Conservation (phyloP, 2,888 invertebrate species). For the Aethes cnicana region DNA sequence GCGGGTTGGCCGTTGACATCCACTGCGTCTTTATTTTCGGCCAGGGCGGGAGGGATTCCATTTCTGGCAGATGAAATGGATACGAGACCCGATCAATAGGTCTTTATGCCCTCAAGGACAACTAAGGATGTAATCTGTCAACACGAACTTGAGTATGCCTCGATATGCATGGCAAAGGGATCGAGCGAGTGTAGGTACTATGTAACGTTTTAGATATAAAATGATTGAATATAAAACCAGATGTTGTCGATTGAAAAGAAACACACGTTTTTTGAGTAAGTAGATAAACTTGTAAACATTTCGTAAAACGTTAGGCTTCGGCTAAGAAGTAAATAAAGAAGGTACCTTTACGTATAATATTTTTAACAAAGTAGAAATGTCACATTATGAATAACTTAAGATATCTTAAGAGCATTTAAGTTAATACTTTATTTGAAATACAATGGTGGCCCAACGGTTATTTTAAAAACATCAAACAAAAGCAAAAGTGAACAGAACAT, state of each 20-base stretch:
- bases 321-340: too few relatives aligned
- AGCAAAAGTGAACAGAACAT: conserved; percentile 35
- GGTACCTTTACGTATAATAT: too few relatives aligned
- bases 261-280: conserved; percentile 20
- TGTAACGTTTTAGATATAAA: too few relatives aligned
- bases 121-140: conserved; percentile 38
- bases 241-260: conserved; percentile 25
- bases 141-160: conserved; percentile 13
- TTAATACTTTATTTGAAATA: conserved; percentile 20
- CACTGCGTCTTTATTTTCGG: conserved; percentile 72
- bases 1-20: conserved; percentile 70
- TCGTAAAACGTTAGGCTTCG: too few relatives aligned
- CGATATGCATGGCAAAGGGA: neutral
- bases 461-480: conserved; percentile 52
- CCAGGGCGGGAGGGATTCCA: conserved; percentile 67
- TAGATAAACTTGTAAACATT: conserved; percentile 9
- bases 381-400: too few relatives aligned
- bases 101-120: conserved; percentile 17
- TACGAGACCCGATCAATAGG: conserved; percentile 41
- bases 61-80: conserved; percentile 54
- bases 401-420: too few relatives aligned
- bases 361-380: too few relatives aligned
- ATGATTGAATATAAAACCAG: conserved; percentile 21
- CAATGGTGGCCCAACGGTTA: conserved; percentile 29
- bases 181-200: conserved; percentile 1